phyloP scores from a whole-genome alignment of 2,113 vertebrate species.

The Felis catus region DNA sequence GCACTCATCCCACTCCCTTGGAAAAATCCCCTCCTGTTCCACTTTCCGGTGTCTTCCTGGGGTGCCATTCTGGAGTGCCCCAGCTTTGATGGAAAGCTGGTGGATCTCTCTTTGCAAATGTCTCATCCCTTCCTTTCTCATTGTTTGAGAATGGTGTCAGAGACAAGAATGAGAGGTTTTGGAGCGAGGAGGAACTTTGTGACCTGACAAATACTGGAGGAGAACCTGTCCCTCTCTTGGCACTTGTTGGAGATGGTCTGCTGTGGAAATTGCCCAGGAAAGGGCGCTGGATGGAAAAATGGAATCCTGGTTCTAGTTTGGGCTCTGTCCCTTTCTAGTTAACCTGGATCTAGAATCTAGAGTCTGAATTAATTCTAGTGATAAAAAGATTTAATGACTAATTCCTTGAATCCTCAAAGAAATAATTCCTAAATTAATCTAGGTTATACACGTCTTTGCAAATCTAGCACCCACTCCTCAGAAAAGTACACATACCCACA shows the following conservation, averaged over 20 bases:
- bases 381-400: background rate
- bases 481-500: background rate
- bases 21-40: background rate
- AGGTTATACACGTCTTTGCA: background rate
- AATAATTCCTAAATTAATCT: background rate
- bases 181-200: background rate
- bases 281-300: background rate
- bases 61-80: background rate
- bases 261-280: background rate
- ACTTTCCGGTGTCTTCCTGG: background rate
- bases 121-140: background rate
- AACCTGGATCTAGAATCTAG: conserved; percentile 4
- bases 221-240: background rate
- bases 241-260: background rate
- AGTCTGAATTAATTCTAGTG: background rate
- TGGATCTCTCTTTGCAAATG: background rate
- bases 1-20: background rate
- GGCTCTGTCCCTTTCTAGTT: background rate
- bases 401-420: background rate
- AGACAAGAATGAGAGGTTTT: background rate
- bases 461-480: background rate
- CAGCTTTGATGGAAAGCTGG: background rate
- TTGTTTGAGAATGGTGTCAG: background rate
- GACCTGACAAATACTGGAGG: background rate
- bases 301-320: background rate